Conservation (phyloP, 1,140 invertebrate genomes). For the Gonatopus flavifemur region DNA sequence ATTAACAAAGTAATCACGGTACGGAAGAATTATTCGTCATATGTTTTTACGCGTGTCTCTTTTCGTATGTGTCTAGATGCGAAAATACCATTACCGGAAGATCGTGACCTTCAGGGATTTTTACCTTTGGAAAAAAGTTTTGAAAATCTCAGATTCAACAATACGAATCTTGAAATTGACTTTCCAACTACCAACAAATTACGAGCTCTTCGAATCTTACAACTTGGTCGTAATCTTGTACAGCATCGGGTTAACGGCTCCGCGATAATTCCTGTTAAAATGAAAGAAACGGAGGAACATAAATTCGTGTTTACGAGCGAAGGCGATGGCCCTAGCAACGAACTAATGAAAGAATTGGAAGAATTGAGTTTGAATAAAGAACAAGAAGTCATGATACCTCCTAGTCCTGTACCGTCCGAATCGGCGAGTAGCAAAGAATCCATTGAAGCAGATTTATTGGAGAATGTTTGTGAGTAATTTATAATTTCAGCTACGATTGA, state of each 20-base stretch:
- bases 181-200: conserved; percentile 40
- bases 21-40: background rate
- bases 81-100: conserved; percentile 73
- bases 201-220: conserved; percentile 55
- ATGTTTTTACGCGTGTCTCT: conserved; percentile 25
- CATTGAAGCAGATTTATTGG: conserved; percentile 35
- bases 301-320: conserved; percentile 38
- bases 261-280: conserved; percentile 34
- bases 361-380: conserved; percentile 49
- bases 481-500: too few species aligned
- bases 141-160: conserved; percentile 55
- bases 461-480: conserved; percentile 23
- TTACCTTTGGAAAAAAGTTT: conserved; percentile 69
- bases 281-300: conserved; percentile 25
- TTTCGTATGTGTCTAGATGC: conserved; percentile 56
- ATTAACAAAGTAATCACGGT: conserved; percentile 8
- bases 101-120: conserved; percentile 79
- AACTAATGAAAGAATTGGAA: conserved; percentile 52
- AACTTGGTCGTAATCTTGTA: conserved; percentile 57
- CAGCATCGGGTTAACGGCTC: conserved; percentile 52
- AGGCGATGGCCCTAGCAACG: conserved; percentile 40
- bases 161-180: conserved; percentile 43
- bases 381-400: conserved; percentile 26
- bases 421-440: conserved; percentile 46
- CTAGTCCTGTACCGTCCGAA: conserved; percentile 48